Percentiles rank a stretch among this genome's conserved stretches.
These are phyloP conservation scores for Ctenosaura bakeri DNA, from an alignment of 2,797 vertebrate species.

Conservation along the genomic window DNA sequence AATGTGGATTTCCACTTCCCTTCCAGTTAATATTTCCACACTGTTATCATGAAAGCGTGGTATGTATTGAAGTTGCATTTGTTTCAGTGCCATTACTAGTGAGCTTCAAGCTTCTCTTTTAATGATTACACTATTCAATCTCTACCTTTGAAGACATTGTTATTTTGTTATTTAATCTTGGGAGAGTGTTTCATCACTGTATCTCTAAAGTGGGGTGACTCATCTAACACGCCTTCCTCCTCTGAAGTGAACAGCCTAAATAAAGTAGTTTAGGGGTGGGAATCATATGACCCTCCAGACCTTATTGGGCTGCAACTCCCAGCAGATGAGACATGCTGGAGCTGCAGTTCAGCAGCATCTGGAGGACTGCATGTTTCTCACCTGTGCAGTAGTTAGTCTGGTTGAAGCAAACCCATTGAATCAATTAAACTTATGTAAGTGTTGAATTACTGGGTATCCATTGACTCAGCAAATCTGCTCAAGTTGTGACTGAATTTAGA, in stretches of 20 bases:
- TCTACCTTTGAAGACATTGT: slow-evolving; percentile 9
- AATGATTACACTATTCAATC: too few relatives aligned
- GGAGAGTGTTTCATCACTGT: background rate
- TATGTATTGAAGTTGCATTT: background rate
- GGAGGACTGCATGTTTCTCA: too few relatives aligned
- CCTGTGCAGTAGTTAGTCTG: too few relatives aligned
- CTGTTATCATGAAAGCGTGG: background rate
- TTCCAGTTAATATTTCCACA: background rate
- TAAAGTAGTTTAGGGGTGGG: background rate
- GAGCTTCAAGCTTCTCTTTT: background rate
- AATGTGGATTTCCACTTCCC: background rate
- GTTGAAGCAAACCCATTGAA: too few relatives aligned
- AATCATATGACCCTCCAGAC: too few relatives aligned
- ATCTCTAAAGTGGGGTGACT: background rate
- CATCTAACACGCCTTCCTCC: background rate
- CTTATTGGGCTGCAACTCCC: too few relatives aligned
- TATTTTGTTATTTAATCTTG: slow-evolving; percentile 21
- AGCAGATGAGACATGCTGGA: too few relatives aligned
- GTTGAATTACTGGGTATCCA: too few relatives aligned
- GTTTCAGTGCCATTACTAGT: background rate
- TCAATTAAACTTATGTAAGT: too few relatives aligned
- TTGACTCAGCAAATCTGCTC: too few relatives aligned
- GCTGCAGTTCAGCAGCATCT: too few relatives aligned
- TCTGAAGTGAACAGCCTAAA: background rate
- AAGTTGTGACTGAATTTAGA: too few relatives aligned